Conservation (phyloP, 2,797 vertebrate genomes). For the Choloepus didactylus region DNA sequence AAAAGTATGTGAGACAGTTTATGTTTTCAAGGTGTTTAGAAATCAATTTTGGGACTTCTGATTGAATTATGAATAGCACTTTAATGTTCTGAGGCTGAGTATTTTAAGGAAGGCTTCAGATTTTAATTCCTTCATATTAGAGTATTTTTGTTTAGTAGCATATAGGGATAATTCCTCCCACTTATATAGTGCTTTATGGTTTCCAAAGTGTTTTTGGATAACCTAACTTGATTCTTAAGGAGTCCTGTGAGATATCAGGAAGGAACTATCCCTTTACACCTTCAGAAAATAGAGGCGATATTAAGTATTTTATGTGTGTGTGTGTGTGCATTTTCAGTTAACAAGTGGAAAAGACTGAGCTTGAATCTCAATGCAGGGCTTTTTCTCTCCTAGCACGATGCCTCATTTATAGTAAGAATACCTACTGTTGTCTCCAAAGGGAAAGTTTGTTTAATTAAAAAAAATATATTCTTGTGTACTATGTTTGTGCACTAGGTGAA, state of each 20-base stretch:
- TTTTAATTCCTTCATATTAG: conserved; percentile 47
- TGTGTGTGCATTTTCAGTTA: not conserved
- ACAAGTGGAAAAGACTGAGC: conserved; percentile 2
- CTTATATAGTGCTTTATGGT: not conserved
- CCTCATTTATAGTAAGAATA: not conserved
- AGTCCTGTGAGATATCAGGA: not conserved
- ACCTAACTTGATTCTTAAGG: conserved; percentile 57
- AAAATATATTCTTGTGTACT: not conserved
- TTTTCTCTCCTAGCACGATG: not conserved
- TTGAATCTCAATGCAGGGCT: not conserved
- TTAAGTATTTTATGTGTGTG: conserved; percentile 8
- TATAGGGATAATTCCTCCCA: conserved; percentile 12
- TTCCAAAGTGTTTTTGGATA: conserved; percentile 53
- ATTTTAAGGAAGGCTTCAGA: conserved; percentile 15
- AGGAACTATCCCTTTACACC: not conserved
- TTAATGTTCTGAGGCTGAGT: conserved; percentile 18
- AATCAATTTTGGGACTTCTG: not conserved
- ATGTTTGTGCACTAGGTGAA: not conserved
- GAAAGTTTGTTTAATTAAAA: conserved; percentile 10
- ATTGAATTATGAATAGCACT: not conserved
- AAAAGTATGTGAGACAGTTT: not conserved
- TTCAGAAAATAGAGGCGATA: conserved; percentile 48
- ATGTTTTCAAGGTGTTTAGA: not conserved
- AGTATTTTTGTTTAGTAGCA: conserved; percentile 18
- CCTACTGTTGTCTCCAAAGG: not conserved